Evolutionary conservation across 2,888 invertebrate genomes (phyloP).

Genomic region (Hirtodrosophila alboralis): DNA sequence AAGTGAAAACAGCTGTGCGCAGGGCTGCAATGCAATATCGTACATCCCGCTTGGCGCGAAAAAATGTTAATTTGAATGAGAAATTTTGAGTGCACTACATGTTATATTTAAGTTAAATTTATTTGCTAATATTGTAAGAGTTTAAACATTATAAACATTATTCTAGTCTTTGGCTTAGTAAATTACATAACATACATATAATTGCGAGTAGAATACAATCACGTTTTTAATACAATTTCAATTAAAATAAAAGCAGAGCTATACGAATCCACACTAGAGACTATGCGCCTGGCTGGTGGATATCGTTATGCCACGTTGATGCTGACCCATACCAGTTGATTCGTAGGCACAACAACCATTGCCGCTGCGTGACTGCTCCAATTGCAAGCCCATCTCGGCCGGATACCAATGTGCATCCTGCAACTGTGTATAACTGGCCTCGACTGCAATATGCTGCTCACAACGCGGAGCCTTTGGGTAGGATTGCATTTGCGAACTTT

Average conservation of each 20-base stretch:
- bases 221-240: constrained; percentile 62
- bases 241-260: constrained; percentile 6
- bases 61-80: too few relatives aligned
- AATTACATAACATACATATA: constrained; percentile 41
- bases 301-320: constrained; percentile 58
- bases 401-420: constrained; percentile 64
- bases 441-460: constrained; percentile 39
- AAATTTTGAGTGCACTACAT: too few relatives aligned
- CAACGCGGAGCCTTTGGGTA: constrained; percentile 52
- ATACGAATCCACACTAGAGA: constrained; percentile 34
- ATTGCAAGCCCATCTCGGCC: constrained; percentile 49
- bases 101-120: constrained; percentile 10
- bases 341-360: constrained; percentile 63
- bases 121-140: constrained; percentile 37
- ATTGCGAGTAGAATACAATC: constrained; percentile 37
- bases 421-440: constrained; percentile 49
- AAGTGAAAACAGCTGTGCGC: too few relatives aligned
- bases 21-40: too few relatives aligned
- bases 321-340: constrained; percentile 48
- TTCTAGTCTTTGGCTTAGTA: constrained; percentile 67
- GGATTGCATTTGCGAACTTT: constrained; percentile 46
- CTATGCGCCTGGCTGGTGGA: constrained; percentile 61
- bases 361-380: constrained; percentile 49
- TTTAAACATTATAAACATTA: constrained; percentile 38
- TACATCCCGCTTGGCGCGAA: too few relatives aligned